Conservation (phyloP, 1,140 invertebrate species). For the Anoplophora glabripennis region DNA sequence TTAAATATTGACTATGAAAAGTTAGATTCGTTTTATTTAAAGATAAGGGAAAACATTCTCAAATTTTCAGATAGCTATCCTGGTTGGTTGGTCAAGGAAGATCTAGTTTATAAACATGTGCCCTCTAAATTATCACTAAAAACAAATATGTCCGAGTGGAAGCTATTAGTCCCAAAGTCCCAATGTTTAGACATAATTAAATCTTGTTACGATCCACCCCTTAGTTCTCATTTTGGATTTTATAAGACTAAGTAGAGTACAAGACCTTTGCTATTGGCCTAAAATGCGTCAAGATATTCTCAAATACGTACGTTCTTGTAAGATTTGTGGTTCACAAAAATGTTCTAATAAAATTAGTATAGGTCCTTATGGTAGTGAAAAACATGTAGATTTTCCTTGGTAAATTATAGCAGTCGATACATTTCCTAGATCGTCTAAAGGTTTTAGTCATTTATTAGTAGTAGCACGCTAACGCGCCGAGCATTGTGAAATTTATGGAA, state of each 20-base stretch:
- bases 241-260: conserved; percentile 22
- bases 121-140: neutral
- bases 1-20: neutral
- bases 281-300: conserved; percentile 19
- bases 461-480: conserved; percentile 20
- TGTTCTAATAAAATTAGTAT: neutral
- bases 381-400: conserved; percentile 20
- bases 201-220: conserved; percentile 21
- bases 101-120: conserved; percentile 18
- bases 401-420: conserved; percentile 40
- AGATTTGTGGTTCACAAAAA: conserved; percentile 25
- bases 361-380: conserved; percentile 22
- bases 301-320: conserved; percentile 11
- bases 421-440: conserved; percentile 26
- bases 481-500: conserved; percentile 18
- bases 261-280: conserved; percentile 25
- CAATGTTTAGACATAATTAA: conserved; percentile 10
- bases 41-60: conserved; percentile 4
- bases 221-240: conserved; percentile 14
- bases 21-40: conserved; percentile 12
- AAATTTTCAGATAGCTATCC: conserved; percentile 8
- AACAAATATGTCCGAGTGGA: conserved; percentile 23
- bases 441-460: conserved; percentile 44
- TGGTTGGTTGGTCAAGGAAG: conserved; percentile 16
- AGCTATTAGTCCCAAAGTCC: conserved; percentile 22